Percentiles rank a stretch among this genome's conserved stretches.
Evolutionary conservation across 1,140 invertebrate species (phyloP).

Genomic region (Tetraneura akinire): DNA sequence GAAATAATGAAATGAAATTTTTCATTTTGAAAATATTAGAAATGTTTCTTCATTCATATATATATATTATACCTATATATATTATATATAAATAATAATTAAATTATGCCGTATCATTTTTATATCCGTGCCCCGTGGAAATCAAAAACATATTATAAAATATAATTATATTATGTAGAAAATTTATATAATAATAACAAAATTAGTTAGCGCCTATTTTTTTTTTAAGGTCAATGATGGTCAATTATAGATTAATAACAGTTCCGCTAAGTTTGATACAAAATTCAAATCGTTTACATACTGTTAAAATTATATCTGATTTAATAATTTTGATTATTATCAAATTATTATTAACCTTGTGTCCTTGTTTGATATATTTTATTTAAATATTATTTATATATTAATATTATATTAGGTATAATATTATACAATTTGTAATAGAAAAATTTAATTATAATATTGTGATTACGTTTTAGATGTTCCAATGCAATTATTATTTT

Average conservation of each 20-base stretch:
- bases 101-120: conserved; percentile 10
- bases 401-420: no score
- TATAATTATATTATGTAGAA: no score
- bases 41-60: neutral
- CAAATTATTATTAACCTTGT: conserved; percentile 26
- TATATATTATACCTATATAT: no score
- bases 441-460: no score
- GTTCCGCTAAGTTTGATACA: conserved; percentile 35
- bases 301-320: conserved; percentile 30
- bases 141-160: conserved; percentile 27
- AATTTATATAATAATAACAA: conserved; percentile 18
- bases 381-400: no score
- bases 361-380: neutral
- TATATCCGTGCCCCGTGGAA: conserved; percentile 18
- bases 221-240: conserved; percentile 40
- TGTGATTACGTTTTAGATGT: no score
- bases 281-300: conserved; percentile 29
- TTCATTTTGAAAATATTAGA: neutral
- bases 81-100: conserved; percentile 16
- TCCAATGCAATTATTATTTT: no score
- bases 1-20: neutral
- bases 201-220: conserved; percentile 13
- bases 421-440: no score
- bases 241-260: conserved; percentile 51
- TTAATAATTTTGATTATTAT: conserved; percentile 18